phyloP scores from a whole-genome alignment of 2,113 vertebrate species.

The Tyto alba region DNA sequence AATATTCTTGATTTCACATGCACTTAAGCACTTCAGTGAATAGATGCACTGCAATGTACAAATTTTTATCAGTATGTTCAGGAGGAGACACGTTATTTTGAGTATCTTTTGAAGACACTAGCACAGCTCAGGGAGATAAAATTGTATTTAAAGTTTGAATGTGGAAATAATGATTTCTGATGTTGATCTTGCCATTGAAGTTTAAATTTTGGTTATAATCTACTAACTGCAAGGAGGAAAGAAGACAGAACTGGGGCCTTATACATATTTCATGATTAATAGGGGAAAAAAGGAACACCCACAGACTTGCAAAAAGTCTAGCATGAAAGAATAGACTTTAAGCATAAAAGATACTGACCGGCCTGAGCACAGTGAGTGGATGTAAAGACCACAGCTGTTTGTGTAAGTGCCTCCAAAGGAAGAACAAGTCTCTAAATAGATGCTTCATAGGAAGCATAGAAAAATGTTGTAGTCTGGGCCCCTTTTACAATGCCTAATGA shows the following conservation, averaged over 20 bases:
- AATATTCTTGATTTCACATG: not conserved
- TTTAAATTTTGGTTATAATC: not conserved
- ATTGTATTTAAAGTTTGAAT: not conserved
- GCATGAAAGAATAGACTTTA: not conserved
- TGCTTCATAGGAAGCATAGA: not conserved
- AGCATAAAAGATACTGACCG: not conserved
- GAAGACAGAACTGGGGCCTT: not conserved
- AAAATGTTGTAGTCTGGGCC: not conserved
- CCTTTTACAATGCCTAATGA: not conserved
- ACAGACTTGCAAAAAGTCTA: not conserved
- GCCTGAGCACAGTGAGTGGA: not conserved
- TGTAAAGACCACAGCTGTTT: not conserved
- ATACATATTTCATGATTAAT: not conserved
- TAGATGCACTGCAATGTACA: not conserved
- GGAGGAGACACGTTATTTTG: not conserved
- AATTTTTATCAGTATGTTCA: not conserved
- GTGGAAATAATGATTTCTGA: not conserved
- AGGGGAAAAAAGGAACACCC: not conserved
- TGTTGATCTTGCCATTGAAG: not conserved
- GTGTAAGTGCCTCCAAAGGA: not conserved
- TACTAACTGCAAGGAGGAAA: not conserved
- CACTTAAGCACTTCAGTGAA: not conserved
- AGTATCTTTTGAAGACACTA: not conserved
- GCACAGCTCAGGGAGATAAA: not conserved
- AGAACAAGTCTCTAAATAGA: not conserved